phyloP scores from a whole-genome alignment of 2,888 invertebrate species.

The Chaetoderma sp. region DNA sequence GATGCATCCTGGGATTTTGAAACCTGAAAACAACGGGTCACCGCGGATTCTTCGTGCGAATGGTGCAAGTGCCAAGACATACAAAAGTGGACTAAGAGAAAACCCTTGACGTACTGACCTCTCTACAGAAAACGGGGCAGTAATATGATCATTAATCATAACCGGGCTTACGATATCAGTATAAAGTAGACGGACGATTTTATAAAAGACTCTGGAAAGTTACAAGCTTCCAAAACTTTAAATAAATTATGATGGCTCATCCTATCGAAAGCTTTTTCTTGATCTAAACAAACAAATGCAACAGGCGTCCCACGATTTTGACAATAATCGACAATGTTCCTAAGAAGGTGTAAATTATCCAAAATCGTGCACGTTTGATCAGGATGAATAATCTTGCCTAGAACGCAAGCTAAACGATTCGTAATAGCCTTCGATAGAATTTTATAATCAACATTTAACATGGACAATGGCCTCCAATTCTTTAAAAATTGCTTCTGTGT shows the following conservation, averaged over 20 bases:
- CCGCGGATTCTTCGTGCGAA: background rate
- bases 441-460: slow-evolving; percentile 16
- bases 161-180: background rate
- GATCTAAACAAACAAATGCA: slow-evolving; percentile 10
- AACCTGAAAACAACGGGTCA: background rate
- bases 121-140: background rate
- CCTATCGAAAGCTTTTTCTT: slow-evolving; percentile 23
- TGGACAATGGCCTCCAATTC: slow-evolving; percentile 20
- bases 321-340: slow-evolving; percentile 22
- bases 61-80: slow-evolving; percentile 10
- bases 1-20: background rate
- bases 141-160: slow-evolving; percentile 4
- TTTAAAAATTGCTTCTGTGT: background rate
- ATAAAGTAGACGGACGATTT: slow-evolving; percentile 6
- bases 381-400: slow-evolving; percentile 12
- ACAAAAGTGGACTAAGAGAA: slow-evolving; percentile 5
- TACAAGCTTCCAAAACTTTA: background rate
- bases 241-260: slow-evolving; percentile 11
- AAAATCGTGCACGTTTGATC: slow-evolving; percentile 23
- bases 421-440: slow-evolving; percentile 21
- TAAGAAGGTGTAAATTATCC: slow-evolving; percentile 15
- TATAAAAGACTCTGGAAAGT: slow-evolving; percentile 10
- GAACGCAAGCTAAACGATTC: slow-evolving; percentile 8
- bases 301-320: background rate
- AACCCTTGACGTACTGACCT: slow-evolving; percentile 19